These are phyloP conservation scores for Eristalis arbustorum DNA, from an alignment of 2,888 invertebrate species.

Conservation along the genomic window DNA sequence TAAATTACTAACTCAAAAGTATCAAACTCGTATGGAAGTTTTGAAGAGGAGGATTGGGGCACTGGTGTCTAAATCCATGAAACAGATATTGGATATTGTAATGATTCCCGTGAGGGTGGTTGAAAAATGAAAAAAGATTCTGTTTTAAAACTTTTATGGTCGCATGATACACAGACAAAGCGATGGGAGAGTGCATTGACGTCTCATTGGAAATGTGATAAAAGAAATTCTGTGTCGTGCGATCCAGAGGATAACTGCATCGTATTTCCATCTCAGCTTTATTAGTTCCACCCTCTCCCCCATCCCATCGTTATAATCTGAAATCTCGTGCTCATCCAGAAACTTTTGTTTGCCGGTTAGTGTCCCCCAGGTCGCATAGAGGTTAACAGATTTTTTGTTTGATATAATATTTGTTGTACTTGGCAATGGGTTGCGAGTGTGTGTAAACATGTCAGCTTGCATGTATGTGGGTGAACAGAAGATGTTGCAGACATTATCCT, in stretches of 20 bases:
- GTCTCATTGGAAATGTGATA: conserved; percentile 6
- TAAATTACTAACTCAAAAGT: neutral
- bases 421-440: neutral
- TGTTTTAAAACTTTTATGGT: conserved; percentile 15
- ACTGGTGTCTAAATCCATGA: neutral
- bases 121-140: neutral
- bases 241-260: conserved; percentile 26
- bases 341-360: conserved; percentile 19
- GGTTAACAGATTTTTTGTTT: conserved; percentile 30
- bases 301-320: neutral
- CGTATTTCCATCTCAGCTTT: conserved; percentile 4
- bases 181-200: conserved; percentile 6
- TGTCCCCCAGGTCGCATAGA: conserved; percentile 19
- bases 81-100: neutral
- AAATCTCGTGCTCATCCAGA: conserved; percentile 4
- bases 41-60: neutral
- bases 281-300: neutral
- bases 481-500: neutral
- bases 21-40: neutral
- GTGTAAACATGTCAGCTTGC: neutral
- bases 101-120: neutral
- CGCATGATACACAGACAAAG: conserved; percentile 11
- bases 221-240: neutral
- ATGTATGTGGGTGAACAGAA: neutral
- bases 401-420: conserved; percentile 12